phyloP scores from a whole-genome alignment of 2,888 invertebrate genomes.

The Nebria brevicollis region DNA sequence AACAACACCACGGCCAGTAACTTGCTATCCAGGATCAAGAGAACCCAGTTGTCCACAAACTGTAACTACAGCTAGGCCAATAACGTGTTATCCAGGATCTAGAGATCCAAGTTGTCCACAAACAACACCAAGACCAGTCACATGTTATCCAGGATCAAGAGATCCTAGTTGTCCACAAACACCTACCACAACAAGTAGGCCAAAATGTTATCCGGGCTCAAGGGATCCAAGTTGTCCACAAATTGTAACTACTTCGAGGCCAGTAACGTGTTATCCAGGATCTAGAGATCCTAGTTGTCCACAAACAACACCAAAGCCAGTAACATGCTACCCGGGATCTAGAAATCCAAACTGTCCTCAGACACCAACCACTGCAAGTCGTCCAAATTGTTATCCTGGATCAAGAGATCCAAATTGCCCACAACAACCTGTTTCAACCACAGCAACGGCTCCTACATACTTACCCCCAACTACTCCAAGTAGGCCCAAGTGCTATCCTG shows the following conservation, averaged over 20 bases:
- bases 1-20: conserved; percentile 48
- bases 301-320: conserved; percentile 53
- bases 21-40: conserved; percentile 58
- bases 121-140: conserved; percentile 45
- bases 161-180: conserved; percentile 52
- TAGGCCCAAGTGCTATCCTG: conserved; percentile 54
- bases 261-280: conserved; percentile 29
- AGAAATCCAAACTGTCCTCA: conserved; percentile 57
- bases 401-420: conserved; percentile 57
- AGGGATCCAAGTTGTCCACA: conserved; percentile 57
- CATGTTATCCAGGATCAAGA: conserved; percentile 58
- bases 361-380: conserved; percentile 49
- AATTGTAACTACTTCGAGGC: conserved; percentile 28
- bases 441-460: conserved; percentile 57
- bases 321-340: conserved; percentile 55
- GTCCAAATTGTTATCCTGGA: conserved; percentile 54
- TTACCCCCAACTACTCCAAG: conserved; percentile 50
- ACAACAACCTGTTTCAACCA: conserved; percentile 57
- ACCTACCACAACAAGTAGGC: not conserved
- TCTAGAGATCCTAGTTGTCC: conserved; percentile 47
- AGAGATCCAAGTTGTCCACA: conserved; percentile 39
- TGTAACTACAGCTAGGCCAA: conserved; percentile 29
- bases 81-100: conserved; percentile 48
- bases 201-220: conserved; percentile 53
- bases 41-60: conserved; percentile 53